phyloP scores from a whole-genome alignment of 1,140 invertebrate genomes.

The Sminthurinus signatus region DNA sequence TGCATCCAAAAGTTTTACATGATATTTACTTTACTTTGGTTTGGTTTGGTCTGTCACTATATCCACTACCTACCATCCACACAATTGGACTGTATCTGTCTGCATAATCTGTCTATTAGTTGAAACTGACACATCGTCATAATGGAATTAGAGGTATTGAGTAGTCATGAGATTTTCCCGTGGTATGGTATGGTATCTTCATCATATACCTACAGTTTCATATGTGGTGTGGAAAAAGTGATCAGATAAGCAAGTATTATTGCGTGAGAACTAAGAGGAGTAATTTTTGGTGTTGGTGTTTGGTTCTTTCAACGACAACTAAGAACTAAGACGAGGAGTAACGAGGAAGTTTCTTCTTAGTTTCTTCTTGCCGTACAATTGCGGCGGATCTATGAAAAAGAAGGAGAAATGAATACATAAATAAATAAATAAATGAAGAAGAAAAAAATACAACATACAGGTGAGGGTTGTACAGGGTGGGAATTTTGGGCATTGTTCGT shows the following conservation, averaged over 20 bases:
- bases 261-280: slow-evolving; percentile 15
- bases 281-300: slow-evolving; percentile 4
- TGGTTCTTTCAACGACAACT: too few relatives aligned
- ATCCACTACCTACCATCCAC: background rate
- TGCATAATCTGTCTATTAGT: background rate
- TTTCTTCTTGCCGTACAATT: background rate
- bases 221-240: slow-evolving; percentile 5
- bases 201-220: background rate
- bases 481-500: too few relatives aligned
- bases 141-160: background rate
- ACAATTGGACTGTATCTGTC: background rate
- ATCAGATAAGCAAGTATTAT: slow-evolving; percentile 16
- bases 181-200: background rate
- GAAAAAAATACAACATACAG: too few relatives aligned
- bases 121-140: background rate
- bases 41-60: background rate
- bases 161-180: slow-evolving; percentile 1
- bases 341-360: background rate
- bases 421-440: background rate
- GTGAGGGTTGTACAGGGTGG: too few relatives aligned
- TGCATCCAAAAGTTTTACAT: background rate
- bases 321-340: background rate
- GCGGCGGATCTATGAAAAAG: background rate
- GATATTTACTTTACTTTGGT: background rate
- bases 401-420: background rate